Evolutionary conservation across 2,113 vertebrate genomes (phyloP).

Genomic region (Hypanus sabinus): DNA sequence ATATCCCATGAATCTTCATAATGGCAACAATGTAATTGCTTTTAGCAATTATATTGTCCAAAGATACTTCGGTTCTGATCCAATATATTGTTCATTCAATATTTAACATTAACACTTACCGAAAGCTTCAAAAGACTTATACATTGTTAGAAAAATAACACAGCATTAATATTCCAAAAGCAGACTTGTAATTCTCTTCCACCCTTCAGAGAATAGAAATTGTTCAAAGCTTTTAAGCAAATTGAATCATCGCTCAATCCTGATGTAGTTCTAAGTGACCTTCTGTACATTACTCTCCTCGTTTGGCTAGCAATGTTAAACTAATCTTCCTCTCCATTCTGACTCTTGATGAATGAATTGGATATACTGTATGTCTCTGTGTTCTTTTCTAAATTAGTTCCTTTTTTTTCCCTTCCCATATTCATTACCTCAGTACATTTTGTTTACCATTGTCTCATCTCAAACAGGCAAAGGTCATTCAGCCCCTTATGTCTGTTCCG

Average conservation of each 20-base stretch:
- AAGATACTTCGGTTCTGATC: not conserved
- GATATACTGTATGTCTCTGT: not conserved
- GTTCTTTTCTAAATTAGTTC: not conserved
- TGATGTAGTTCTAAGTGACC: not conserved
- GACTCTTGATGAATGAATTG: not conserved
- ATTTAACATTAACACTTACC: slow-evolving; percentile 23
- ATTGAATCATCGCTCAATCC: not conserved
- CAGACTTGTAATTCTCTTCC: not conserved
- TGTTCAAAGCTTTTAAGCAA: not conserved
- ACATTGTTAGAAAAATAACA: not conserved
- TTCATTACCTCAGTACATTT: too few species aligned
- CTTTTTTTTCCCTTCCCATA: not conserved
- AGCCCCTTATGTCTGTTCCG: too few species aligned
- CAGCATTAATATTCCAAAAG: not conserved
- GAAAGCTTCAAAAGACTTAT: not conserved
- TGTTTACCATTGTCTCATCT: not conserved
- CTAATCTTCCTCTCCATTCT: not conserved
- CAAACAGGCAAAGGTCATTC: too few species aligned
- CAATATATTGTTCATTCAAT: not conserved
- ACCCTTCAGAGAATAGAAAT: not conserved
- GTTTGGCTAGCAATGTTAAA: not conserved
- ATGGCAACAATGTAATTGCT: slow-evolving; percentile 30
- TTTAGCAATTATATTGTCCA: slow-evolving; percentile 9
- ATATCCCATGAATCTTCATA: slow-evolving; percentile 25
- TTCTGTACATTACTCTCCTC: not conserved